Base-by-base conservation (phyloP, 2,113 vertebrate species). In the Pelodiscus sinensis region DNA sequence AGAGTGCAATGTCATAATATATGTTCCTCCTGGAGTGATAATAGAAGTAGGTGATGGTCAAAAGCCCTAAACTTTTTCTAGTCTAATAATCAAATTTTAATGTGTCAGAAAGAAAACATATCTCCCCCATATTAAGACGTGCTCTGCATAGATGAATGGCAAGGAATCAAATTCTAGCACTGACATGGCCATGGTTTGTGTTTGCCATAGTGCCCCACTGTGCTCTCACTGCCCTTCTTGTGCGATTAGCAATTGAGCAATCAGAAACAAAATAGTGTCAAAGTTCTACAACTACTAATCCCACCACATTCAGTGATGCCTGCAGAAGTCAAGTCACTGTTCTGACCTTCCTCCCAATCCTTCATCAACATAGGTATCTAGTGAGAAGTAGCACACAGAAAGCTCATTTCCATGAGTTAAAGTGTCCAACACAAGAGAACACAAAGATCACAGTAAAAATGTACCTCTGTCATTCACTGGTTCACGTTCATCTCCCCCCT, bases 371-470 rank as follows among this genome's bases (percentile, higher is more conserved):
- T 83, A 25, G 54, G 89, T 29, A 50, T 52, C 51, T 35, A 68
- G 54, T 86, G 85, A 95, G 94, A 87, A 78, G 65, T 89, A 89
- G 10, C 29, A 31, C 58, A 56, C 60, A 87, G 75, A 94, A 89
- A 92, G 29, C 35, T 38, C 25, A 75, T 44, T 75, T 44, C 35
- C 65, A 58, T 57, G 83, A 89, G 68, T 22, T 89, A 51, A 89
- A 80, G 56, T 73, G 35, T 82, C 83, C 54, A 82, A 93, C 90
- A 91, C 58, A 90, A 82, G 29, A 77, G 44, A 85, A 92, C 79
- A 56, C 12, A 52, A 92, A 80, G 29, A 94, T 90, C 65, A 84
- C 44, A 92, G 14, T 54, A 75, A 85, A 52, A 82, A 85, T 84
- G 56, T 24, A 82, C 22, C 60, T 93, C 13, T 19, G 14, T 93